Conservation (phyloP, 2,113 vertebrate genomes). For the Apteryx mantelli region DNA sequence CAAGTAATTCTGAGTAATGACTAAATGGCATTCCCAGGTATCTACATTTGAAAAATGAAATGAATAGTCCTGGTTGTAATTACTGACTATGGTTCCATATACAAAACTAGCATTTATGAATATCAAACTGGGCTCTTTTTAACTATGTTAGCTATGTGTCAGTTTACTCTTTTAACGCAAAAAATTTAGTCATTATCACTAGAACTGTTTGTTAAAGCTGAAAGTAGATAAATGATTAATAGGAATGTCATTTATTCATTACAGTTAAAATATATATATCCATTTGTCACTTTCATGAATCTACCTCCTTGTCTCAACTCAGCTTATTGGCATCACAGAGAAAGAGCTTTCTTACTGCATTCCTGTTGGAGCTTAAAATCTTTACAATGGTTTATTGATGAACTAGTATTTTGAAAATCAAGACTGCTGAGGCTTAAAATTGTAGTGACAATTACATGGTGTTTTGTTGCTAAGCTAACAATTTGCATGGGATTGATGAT, state of each 20-base stretch:
- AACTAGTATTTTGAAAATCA: constrained; percentile 59
- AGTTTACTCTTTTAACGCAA: constrained; percentile 20
- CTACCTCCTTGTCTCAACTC: constrained; percentile 44
- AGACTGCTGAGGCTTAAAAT: constrained; percentile 43
- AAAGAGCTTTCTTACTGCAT: constrained; percentile 41
- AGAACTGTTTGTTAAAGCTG: constrained; percentile 59
- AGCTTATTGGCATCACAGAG: constrained; percentile 60
- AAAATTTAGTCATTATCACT: constrained; percentile 25
- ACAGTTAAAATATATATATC: constrained; percentile 40
- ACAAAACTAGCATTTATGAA: constrained; percentile 53
- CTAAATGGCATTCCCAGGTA: constrained; percentile 59
- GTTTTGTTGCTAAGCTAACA: constrained; percentile 45
- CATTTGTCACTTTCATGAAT: constrained; percentile 42
- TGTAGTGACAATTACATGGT: constrained; percentile 54
- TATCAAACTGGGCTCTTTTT: constrained; percentile 2
- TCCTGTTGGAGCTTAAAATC: constrained; percentile 43
- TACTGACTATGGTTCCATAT: background rate
- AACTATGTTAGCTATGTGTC: background rate
- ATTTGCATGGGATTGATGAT: constrained; percentile 55
- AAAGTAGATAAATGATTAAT: constrained; percentile 65
- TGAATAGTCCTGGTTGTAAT: constrained; percentile 41
- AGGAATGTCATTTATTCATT: constrained; percentile 63
- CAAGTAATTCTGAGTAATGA: constrained; percentile 67
- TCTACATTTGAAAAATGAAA: constrained; percentile 53
- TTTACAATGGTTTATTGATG: constrained; percentile 68